Evolutionary conservation across 2,888 invertebrate genomes (phyloP).

Genomic region (Dryobota labecula): DNA sequence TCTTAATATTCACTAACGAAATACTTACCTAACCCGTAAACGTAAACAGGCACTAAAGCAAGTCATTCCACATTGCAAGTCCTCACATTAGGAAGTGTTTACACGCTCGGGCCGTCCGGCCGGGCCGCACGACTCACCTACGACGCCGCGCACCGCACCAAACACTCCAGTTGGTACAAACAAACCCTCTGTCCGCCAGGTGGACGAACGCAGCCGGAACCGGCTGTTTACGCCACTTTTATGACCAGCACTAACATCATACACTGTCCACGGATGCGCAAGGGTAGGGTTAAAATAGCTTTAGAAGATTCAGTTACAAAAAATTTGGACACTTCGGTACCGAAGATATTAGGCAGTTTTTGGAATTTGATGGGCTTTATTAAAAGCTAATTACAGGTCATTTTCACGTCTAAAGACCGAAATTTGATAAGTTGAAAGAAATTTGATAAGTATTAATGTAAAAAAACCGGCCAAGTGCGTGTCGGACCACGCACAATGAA

Average conservation of each 20-base stretch:
- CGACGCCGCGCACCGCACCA: slow-evolving; percentile 21
- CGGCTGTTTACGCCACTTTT: slow-evolving; percentile 83
- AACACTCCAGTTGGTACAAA: slow-evolving; percentile 51
- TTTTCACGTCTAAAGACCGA: background rate
- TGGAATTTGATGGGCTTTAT: background rate
- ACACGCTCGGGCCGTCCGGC: slow-evolving; percentile 3
- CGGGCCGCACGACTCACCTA: slow-evolving; percentile 57
- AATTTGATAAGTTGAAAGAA: background rate
- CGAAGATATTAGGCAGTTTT: background rate
- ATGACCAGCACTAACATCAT: slow-evolving; percentile 70
- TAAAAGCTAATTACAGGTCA: background rate
- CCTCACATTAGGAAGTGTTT: slow-evolving; percentile 51
- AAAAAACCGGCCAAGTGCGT: no score
- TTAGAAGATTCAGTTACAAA: slow-evolving; percentile 49
- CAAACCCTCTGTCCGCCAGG: slow-evolving; percentile 75
- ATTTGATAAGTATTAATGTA: background rate
- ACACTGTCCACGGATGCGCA: slow-evolving; percentile 69
- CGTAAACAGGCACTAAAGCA: slow-evolving; percentile 9
- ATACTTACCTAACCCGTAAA: slow-evolving; percentile 2
- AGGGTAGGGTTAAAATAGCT: slow-evolving; percentile 64
- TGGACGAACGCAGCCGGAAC: slow-evolving; percentile 85
- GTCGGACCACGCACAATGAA: no score
- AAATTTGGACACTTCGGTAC: slow-evolving; percentile 13
- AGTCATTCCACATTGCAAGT: slow-evolving; percentile 40
- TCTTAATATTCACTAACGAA: background rate